Base-by-base conservation (phyloP, 2,888 invertebrate species). In the Drosophila fungiperda region DNA sequence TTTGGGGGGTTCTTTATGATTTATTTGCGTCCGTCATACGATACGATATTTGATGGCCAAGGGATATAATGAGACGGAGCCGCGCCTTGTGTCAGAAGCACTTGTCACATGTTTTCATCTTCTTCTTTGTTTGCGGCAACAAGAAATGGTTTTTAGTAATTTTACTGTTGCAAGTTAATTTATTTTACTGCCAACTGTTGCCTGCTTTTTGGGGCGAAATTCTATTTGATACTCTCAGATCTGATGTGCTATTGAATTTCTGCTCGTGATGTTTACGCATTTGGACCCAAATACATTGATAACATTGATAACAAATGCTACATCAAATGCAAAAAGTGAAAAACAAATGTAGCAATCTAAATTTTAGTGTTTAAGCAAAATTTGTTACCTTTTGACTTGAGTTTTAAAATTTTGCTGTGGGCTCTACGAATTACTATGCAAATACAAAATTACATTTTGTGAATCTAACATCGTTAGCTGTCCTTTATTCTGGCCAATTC, bases 1-100 rank as follows among this genome's bases (percentile, higher is more conserved):
- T 54, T 67, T 29, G 11, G 15, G 20, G 61, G 12, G 48, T 55
- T 6, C 11, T n/a, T 74, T 59, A 40, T 87, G 76, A 79, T 79
- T 79, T 76, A 79, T 79, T 58, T 67, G 58, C 55, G 63, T 35
- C 72, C 69, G 88, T 74, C 73, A 85, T 68, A 62, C 76, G 83
- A 85, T 76, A 88, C 66, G 61, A 26, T 33, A n/a, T 62, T 60
- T 65, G 54, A 29, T 59, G 62, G 49, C 36, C 67, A 69, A 77
- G 76, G 49, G 74, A 76, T 75, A 82, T 73, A 71, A 72, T 54
- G 58, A 52, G 50, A 48, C 61, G 8, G 15, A 35, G 52, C 36
- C 68, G 52, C 65, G 53, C 49, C 66, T 70, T 48, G 33, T 72
- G 72, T 83, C 83, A 80, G 66, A 49, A 63, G 65, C 68, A 59